Evolutionary conservation across 2,113 vertebrate genomes (phyloP).

Genomic region (Hemiprocne comata): DNA sequence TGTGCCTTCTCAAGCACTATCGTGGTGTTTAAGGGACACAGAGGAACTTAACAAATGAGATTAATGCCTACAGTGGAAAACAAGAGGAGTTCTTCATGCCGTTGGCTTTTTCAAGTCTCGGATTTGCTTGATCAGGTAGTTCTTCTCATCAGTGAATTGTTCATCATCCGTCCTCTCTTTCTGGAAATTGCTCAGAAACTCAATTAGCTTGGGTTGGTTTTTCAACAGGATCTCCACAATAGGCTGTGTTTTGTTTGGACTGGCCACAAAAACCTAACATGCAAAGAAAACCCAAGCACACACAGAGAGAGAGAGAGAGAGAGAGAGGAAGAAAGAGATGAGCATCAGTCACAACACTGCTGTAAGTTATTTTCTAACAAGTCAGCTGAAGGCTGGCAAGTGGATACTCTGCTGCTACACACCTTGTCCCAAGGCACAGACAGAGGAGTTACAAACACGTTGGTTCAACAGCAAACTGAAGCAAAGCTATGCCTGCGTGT

Average conservation of each 20-base stretch:
- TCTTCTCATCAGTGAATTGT: slow-evolving; percentile 97
- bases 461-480: not conserved
- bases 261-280: slow-evolving; percentile 94
- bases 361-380: not conserved
- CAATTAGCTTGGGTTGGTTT: slow-evolving; percentile 96
- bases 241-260: slow-evolving; percentile 96
- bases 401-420: not conserved
- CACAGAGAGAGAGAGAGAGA: not conserved
- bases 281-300: slow-evolving; percentile 28
- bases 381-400: not conserved
- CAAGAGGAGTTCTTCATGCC: slow-evolving; percentile 66
- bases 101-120: slow-evolving; percentile 91
- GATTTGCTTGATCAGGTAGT: slow-evolving; percentile 98
- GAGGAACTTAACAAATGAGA: slow-evolving; percentile 25
- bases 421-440: not conserved
- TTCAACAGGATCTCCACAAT: slow-evolving; percentile 97
- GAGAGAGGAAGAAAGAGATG: not conserved
- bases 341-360: not conserved
- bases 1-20: slow-evolving; percentile 59
- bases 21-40: slow-evolving; percentile 53
- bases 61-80: not conserved
- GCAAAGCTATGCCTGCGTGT: accelerated
- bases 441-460: not conserved
- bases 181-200: slow-evolving; percentile 96
- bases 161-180: slow-evolving; percentile 93